Evolutionary conservation across 2,113 vertebrate species (phyloP).

Genomic region (Hydropotes inermis): DNA sequence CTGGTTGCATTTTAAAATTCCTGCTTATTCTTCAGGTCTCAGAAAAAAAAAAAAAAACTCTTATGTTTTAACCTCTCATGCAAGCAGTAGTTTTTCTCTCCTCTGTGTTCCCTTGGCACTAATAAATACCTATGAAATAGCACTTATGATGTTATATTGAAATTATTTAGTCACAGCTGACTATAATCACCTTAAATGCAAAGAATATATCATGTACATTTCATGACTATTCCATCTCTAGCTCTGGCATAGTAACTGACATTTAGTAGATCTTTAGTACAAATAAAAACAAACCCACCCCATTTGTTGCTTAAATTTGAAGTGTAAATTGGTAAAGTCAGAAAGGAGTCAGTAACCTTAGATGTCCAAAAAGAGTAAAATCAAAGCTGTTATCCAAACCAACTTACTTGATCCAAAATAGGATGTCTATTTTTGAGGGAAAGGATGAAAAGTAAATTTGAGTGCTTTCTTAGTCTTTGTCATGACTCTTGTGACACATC

Average conservation of each 20-base stretch:
- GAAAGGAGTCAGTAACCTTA: neutral
- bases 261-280: neutral
- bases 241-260: neutral
- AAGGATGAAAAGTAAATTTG: neutral
- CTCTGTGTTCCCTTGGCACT: neutral
- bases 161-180: neutral
- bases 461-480: neutral
- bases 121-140: slow-evolving; percentile 6
- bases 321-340: neutral
- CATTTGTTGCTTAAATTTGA: neutral
- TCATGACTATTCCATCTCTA: neutral
- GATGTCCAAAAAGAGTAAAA: neutral
- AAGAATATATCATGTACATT: neutral
- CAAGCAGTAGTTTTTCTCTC: neutral
- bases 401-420: neutral
- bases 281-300: slow-evolving; percentile 25
- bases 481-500: neutral
- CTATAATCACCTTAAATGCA: neutral
- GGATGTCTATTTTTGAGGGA: neutral
- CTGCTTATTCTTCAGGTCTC: neutral
- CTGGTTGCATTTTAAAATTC: neutral
- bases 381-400: neutral
- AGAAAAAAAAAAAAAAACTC: neutral
- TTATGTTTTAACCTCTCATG: neutral
- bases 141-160: neutral